These are phyloP conservation scores for Solea solea DNA, from an alignment of 2,113 vertebrate genomes.

Conservation along the genomic window DNA sequence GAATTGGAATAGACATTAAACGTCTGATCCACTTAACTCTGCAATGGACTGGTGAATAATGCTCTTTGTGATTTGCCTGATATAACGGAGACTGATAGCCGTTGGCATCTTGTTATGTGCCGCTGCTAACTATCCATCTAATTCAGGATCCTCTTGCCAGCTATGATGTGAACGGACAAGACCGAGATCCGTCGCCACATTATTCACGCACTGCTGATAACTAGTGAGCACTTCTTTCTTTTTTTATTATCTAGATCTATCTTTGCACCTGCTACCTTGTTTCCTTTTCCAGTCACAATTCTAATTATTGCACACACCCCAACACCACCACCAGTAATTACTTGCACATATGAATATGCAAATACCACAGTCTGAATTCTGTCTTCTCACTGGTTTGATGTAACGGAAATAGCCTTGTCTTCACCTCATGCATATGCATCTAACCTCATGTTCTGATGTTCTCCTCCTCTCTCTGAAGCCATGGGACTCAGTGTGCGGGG, in stretches of 20 bases:
- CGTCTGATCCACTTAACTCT: constrained; percentile 71
- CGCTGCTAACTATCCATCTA: constrained; percentile 56
- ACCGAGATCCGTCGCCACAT: constrained; percentile 90
- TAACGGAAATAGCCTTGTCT: constrained; percentile 63
- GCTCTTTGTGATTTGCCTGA: constrained; percentile 66
- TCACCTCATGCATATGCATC: constrained; percentile 74
- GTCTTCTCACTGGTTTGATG: constrained; percentile 68
- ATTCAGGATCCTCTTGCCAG: constrained; percentile 92
- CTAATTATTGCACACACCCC: constrained; percentile 53
- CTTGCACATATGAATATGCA: constrained; percentile 71
- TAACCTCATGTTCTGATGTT: constrained; percentile 59
- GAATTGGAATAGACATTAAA: constrained; percentile 70
- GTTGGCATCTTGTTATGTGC: constrained; percentile 50
- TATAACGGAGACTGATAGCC: constrained; percentile 62
- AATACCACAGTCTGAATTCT: constrained; percentile 57
- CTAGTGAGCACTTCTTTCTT: constrained; percentile 85
- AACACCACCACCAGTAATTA: constrained; percentile 45
- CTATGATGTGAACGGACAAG: constrained; percentile 92
- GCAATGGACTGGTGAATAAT: constrained; percentile 63
- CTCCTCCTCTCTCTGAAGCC: constrained; percentile 83
- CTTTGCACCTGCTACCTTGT: constrained; percentile 27
- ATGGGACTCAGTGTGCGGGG: constrained; percentile 95
- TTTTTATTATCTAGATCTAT: neutral
- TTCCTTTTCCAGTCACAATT: constrained; percentile 4
- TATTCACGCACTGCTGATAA: constrained; percentile 88